Percentiles rank a stretch among this genome's conserved stretches.
phyloP scores from a whole-genome alignment of 2,797 vertebrate species.

The Phrynocephalus forsythii region DNA sequence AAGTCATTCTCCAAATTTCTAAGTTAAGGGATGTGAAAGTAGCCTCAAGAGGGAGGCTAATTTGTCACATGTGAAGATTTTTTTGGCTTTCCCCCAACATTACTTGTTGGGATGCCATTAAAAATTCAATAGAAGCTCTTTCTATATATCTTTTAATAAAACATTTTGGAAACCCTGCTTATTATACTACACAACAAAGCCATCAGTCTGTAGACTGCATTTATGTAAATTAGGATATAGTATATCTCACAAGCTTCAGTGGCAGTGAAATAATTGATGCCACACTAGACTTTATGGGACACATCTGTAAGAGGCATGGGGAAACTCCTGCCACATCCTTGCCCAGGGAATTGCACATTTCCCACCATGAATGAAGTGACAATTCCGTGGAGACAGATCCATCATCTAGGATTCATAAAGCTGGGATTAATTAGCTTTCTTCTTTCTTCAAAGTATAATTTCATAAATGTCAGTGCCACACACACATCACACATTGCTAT shows the following conservation, averaged over 20 bases:
- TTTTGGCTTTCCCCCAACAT: too few relatives aligned
- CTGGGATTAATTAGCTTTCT: conserved; percentile 26
- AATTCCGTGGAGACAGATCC: neutral
- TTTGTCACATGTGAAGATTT: neutral
- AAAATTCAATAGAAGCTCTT: neutral
- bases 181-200: neutral
- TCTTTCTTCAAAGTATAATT: conserved; percentile 22
- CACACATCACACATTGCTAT: neutral
- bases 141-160: neutral
- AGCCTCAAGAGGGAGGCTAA: too few relatives aligned
- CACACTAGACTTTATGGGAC: conserved; percentile 25
- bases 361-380: conserved; percentile 10
- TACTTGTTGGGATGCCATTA: neutral
- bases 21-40: neutral
- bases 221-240: conserved; percentile 36
- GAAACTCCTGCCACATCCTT: neutral
- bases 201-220: neutral
- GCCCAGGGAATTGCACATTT: neutral
- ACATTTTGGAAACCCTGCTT: neutral
- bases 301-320: conserved; percentile 51
- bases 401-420: neutral
- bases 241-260: conserved; percentile 48
- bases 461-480: neutral
- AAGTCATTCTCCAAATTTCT: neutral
- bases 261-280: conserved; percentile 34